These are phyloP conservation scores for Amphimallon solstitiale DNA, from an alignment of 2,888 invertebrate species.

Conservation along the genomic window DNA sequence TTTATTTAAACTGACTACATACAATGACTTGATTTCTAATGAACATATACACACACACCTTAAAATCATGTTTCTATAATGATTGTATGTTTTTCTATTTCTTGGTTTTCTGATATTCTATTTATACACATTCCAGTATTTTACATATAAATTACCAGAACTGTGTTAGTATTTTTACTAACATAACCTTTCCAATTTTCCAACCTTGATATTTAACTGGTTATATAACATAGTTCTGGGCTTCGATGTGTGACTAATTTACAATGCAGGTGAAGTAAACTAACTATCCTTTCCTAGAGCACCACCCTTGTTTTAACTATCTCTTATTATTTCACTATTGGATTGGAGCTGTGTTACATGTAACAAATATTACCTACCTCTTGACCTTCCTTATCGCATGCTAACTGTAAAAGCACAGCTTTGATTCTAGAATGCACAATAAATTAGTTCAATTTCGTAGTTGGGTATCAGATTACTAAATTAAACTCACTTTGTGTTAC, in stretches of 20 bases:
- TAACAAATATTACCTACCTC: background rate
- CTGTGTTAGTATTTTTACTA: background rate
- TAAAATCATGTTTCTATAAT: too few relatives aligned
- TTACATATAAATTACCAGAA: background rate
- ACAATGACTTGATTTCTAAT: too few relatives aligned
- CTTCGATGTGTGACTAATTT: slow-evolving; percentile 2
- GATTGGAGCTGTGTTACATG: slow-evolving; percentile 11
- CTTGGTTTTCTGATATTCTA: background rate
- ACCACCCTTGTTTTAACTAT: background rate
- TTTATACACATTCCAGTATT: background rate
- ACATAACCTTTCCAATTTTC: slow-evolving; percentile 4
- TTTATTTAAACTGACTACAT: too few relatives aligned
- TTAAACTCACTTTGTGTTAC: slow-evolving; percentile 21
- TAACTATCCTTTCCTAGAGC: background rate
- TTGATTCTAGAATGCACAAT: slow-evolving; percentile 9
- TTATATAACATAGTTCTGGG: slow-evolving; percentile 2
- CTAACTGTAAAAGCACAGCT: slow-evolving; percentile 18
- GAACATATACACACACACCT: too few relatives aligned
- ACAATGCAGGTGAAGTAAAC: slow-evolving; percentile 5
- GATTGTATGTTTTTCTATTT: background rate
- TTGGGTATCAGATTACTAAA: slow-evolving; percentile 4
- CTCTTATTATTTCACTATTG: background rate
- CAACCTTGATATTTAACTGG: slow-evolving; percentile 4
- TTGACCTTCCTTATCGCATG: slow-evolving; percentile 25
- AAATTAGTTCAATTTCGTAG: slow-evolving; percentile 2